Evolutionary conservation across 2,797 vertebrate genomes (phyloP).

Genomic region (Anableps anableps): DNA sequence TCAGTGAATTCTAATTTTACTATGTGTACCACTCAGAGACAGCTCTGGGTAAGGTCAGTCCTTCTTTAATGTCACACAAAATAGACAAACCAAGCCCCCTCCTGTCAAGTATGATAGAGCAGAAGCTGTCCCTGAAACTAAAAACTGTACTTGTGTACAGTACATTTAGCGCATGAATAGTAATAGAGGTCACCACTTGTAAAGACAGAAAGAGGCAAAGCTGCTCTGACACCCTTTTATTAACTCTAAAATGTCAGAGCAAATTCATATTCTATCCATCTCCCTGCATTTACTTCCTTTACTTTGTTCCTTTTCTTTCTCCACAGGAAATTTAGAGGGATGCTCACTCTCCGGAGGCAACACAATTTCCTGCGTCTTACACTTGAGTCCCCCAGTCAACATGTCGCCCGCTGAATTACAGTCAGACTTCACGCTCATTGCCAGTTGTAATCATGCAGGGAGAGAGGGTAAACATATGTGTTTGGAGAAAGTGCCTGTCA

Average conservation of each 20-base stretch:
- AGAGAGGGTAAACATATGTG: constrained; percentile 11
- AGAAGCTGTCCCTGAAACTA: constrained; percentile 26
- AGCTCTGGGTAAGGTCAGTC: constrained; percentile 40
- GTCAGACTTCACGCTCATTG: constrained; percentile 46
- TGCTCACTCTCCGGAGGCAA: constrained; percentile 41
- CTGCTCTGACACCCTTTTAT: constrained; percentile 65
- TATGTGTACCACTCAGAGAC: constrained; percentile 43
- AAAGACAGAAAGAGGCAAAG: constrained; percentile 51
- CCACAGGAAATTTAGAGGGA: constrained; percentile 33
- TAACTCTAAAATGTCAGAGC: constrained; percentile 60
- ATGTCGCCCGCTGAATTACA: constrained; percentile 47
- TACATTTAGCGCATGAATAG: constrained; percentile 50
- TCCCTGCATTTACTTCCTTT: constrained; percentile 49
- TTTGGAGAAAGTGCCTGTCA: constrained; percentile 32
- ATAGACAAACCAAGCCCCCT: constrained; percentile 2
- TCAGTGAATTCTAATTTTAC: constrained; percentile 45
- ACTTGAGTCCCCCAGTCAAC: constrained; percentile 43
- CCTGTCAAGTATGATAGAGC: constrained; percentile 28
- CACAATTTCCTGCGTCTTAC: constrained; percentile 37
- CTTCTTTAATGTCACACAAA: constrained; percentile 22
- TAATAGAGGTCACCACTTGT: constrained; percentile 57
- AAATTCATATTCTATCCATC: constrained; percentile 46
- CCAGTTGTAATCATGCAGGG: constrained; percentile 30
- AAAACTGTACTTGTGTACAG: constrained; percentile 56
- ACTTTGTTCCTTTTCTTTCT: constrained; percentile 12